Percentiles rank a stretch among this genome's conserved stretches.
Evolutionary conservation across 2,113 vertebrate genomes (phyloP).

Genomic region (Astur gentilis): DNA sequence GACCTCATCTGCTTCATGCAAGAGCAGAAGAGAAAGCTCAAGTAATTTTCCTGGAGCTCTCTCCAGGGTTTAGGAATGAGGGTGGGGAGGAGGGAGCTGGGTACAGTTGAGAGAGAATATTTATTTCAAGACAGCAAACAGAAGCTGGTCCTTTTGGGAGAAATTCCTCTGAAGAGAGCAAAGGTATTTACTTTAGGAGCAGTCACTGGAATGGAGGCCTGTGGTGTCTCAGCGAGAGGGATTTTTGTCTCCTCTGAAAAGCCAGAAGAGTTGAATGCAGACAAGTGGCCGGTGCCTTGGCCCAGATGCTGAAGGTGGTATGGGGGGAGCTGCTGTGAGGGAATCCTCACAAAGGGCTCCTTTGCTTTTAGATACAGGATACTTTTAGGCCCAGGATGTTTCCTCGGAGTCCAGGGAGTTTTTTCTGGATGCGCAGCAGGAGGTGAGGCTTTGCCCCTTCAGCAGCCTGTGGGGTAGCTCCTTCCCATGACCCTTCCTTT

Average conservation of each 20-base stretch:
- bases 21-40: neutral
- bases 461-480: neutral
- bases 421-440: neutral
- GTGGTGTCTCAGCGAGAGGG: neutral
- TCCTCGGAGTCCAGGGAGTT: neutral
- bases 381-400: neutral
- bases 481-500: neutral
- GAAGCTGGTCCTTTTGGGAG: neutral
- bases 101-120: neutral
- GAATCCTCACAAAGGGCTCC: neutral
- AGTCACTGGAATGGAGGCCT: neutral
- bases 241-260: neutral
- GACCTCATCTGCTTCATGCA: neutral
- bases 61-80: neutral
- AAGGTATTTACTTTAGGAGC: neutral
- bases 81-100: neutral
- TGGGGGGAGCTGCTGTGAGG: neutral
- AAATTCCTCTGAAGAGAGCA: neutral
- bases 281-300: accelerated
- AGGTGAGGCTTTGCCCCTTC: neutral
- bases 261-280: neutral
- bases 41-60: neutral
- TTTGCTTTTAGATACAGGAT: neutral
- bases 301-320: neutral
- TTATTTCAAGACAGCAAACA: neutral